Base-by-base conservation (phyloP, 2,113 vertebrate genomes). In the Brienomyrus brachyistius region DNA sequence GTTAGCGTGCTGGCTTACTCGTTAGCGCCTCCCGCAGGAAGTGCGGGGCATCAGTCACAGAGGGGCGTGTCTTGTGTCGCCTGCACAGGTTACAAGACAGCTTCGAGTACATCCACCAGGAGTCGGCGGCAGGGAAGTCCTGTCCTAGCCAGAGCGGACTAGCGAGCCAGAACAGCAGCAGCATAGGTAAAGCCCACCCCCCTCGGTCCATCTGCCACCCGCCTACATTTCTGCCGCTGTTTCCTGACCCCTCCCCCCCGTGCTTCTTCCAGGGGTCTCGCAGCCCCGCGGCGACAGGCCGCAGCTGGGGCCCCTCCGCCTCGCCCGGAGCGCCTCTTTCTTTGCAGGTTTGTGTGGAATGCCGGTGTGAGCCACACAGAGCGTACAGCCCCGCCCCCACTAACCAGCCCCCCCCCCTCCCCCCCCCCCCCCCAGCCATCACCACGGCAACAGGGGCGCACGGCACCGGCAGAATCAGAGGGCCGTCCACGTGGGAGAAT, bases 31-130 rank as follows among this genome's bases (percentile, higher is more conserved):
- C 70, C 27, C 13, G 2, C 13, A 2, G 70, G 70, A 40, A 1
- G 70, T 77, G 27, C 1, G 15, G 74, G 1, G 10, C 10, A 4
- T 13, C 27, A 3, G 5, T 80, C 35, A 80, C 74, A 43, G 70
- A 35, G 35, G 15, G 31, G 13, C 43, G 74, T 0, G 15, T 43
- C 1, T 50, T 50, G 31, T 85, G 43, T 23, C 23, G 3, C 48
- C 15, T 83, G 23, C 87, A 52, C 92, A 98, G 97, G 90, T 94
- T 98, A 86, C 97, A 97, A 92, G 97, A 97, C 93, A 97, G 97
- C 92, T 96, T 97, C 90, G 97, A 98, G 86, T 97, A 93, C 80
- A 96, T 97, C 92, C 95, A 94, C 92, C 97, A 97, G 92, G 97
- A 97, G 90, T 91, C 94, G 27, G 91, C 90, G 51, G 82, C 93